Evolutionary conservation across 2,888 invertebrate species (phyloP).

Genomic region (Epiperipatus broadwayi): DNA sequence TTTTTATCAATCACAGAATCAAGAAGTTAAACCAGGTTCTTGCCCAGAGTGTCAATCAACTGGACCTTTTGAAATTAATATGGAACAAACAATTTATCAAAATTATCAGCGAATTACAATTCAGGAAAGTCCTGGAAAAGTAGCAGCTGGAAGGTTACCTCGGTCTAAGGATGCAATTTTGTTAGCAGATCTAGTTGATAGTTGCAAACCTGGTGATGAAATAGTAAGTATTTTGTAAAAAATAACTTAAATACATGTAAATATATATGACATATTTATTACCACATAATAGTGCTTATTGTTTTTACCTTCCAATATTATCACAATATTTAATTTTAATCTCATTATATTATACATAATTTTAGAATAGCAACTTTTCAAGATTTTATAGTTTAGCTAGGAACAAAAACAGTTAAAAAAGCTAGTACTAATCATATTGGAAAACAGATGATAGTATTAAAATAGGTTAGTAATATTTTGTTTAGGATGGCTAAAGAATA

Average conservation of each 20-base stretch:
- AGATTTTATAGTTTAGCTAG: no score
- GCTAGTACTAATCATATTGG: no score
- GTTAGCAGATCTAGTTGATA: slow-evolving; percentile 84
- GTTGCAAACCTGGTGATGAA: slow-evolving; percentile 96
- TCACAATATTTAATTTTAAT: no score
- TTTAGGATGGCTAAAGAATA: no score
- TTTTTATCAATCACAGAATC: slow-evolving; percentile 75
- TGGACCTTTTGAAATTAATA: slow-evolving; percentile 92
- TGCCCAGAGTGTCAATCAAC: slow-evolving; percentile 94
- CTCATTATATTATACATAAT: no score
- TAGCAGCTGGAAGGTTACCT: slow-evolving; percentile 90
- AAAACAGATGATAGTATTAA: no score
- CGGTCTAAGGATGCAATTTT: slow-evolving; percentile 85
- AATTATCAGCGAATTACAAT: slow-evolving; percentile 95
- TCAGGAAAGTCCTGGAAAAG: slow-evolving; percentile 92
- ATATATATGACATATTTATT: neutral
- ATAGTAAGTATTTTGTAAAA: slow-evolving; percentile 42
- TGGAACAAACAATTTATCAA: slow-evolving; percentile 94
- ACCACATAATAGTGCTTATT: no score
- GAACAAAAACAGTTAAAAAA: no score
- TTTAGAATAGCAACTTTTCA: no score
- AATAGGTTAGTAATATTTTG: no score
- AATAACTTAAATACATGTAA: neutral
- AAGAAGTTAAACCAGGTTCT: slow-evolving; percentile 83
- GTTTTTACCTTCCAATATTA: no score